Evolutionary conservation across 2,113 vertebrate species (phyloP).

Genomic region (Pseudopodoces humilis): DNA sequence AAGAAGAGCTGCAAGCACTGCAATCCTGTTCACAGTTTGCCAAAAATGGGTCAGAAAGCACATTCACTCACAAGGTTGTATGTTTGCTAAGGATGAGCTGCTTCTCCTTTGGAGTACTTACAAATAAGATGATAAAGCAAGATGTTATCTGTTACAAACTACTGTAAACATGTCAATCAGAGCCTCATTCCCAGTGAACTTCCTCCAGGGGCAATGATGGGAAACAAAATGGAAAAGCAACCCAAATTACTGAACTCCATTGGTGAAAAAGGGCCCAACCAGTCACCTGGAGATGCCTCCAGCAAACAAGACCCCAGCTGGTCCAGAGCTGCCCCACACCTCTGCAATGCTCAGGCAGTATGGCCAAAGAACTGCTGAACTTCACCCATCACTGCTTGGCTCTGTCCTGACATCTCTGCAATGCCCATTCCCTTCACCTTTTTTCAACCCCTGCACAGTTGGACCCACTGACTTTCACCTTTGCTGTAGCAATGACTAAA

Average conservation of each 20-base stretch:
- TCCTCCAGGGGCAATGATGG: not conserved
- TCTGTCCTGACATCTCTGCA: not conserved
- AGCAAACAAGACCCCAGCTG: not conserved
- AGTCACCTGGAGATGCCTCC: not conserved
- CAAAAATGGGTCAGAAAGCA: constrained; percentile 47
- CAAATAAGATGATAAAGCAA: constrained; percentile 52
- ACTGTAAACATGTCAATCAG: constrained; percentile 6
- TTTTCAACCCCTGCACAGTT: not conserved
- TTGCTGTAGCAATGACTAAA: not conserved
- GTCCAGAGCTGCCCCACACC: not conserved
- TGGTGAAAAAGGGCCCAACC: not conserved
- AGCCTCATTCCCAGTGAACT: not conserved
- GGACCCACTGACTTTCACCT: not conserved
- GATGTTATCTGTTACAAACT: constrained; percentile 52
- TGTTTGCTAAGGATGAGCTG: constrained; percentile 12
- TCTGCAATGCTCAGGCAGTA: not conserved
- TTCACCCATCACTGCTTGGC: not conserved
- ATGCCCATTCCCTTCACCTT: not conserved
- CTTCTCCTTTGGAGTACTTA: constrained; percentile 48
- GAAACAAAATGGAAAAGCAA: not conserved
- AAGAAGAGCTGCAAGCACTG: constrained; percentile 35
- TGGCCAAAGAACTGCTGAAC: not conserved
- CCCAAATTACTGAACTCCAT: not conserved
- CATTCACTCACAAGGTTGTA: not conserved
- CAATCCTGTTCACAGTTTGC: not conserved